phyloP scores from a whole-genome alignment of 2,888 invertebrate genomes.

The Tetheella fluctuosa region DNA sequence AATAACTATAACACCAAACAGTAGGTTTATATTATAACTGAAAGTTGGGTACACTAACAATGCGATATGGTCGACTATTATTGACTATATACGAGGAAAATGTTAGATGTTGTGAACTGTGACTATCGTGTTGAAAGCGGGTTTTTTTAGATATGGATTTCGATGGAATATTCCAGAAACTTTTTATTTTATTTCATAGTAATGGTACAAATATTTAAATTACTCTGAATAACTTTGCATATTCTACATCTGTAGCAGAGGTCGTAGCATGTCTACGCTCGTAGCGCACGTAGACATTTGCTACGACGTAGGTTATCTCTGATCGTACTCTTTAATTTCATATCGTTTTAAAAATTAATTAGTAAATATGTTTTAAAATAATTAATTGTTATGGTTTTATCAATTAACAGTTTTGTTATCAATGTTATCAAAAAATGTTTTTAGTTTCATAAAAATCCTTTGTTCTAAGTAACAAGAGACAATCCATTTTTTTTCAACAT shows the following conservation, averaged over 20 bases:
- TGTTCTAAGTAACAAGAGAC: neutral
- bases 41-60: too few species aligned
- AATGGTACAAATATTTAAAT: neutral
- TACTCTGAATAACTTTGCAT: slow-evolving; percentile 6
- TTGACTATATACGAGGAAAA: neutral
- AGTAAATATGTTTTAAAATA: too few species aligned
- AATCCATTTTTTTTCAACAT: neutral
- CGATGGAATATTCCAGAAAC: neutral
- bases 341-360: too few species aligned
- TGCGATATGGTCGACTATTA: too few species aligned
- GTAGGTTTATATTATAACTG: neutral
- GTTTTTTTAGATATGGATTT: neutral
- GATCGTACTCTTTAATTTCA: too few species aligned
- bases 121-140: neutral
- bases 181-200: neutral
- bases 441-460: too few species aligned
- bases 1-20: neutral
- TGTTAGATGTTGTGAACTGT: neutral
- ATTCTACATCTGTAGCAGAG: neutral
- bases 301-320: slow-evolving; percentile 10
- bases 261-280: neutral
- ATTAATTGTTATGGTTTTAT: too few species aligned
- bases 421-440: too few species aligned
- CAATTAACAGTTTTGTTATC: too few species aligned
- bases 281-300: slow-evolving; percentile 1